Conservation (phyloP, 2,113 vertebrate species). For the Microcebus griseorufus region DNA sequence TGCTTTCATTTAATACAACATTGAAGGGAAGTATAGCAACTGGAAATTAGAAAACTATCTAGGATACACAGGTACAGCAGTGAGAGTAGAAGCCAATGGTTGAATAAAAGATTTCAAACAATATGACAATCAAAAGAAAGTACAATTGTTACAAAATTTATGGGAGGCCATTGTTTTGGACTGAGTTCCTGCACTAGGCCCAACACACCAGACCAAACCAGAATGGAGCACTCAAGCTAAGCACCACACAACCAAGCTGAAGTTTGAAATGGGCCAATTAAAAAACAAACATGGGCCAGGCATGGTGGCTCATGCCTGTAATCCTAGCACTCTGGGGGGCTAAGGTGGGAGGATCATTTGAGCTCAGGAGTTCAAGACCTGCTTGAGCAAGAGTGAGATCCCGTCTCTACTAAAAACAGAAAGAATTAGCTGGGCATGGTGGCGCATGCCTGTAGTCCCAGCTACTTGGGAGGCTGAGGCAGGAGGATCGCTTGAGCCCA, state of each 20-base stretch:
- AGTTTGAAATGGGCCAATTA: not conserved
- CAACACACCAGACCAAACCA: not conserved
- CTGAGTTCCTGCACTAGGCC: not conserved
- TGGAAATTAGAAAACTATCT: not conserved
- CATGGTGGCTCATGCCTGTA: too few relatives aligned
- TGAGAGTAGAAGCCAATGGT: not conserved
- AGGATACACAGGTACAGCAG: not conserved
- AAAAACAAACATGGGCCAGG: not conserved
- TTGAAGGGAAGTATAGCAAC: not conserved
- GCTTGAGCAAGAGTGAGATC: too few relatives aligned
- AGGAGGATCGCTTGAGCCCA: too few relatives aligned
- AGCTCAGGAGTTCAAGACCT: too few relatives aligned
- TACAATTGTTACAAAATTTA: not conserved
- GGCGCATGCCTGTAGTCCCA: too few relatives aligned
- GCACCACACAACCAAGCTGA: not conserved
- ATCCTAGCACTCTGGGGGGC: too few relatives aligned
- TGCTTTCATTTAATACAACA: not conserved
- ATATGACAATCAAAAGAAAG: not conserved
- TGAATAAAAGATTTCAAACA: not conserved
- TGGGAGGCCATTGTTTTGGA: not conserved
- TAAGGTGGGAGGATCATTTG: too few relatives aligned
- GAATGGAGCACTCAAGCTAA: not conserved
- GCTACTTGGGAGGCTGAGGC: too few relatives aligned
- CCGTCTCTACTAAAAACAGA: too few relatives aligned
- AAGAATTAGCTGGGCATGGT: too few relatives aligned